A percentile compares a stretch with the other conserved stretches of the same genome.
phyloP scores from a whole-genome alignment of 2,113 vertebrate species.

The Electrona antarctica region DNA sequence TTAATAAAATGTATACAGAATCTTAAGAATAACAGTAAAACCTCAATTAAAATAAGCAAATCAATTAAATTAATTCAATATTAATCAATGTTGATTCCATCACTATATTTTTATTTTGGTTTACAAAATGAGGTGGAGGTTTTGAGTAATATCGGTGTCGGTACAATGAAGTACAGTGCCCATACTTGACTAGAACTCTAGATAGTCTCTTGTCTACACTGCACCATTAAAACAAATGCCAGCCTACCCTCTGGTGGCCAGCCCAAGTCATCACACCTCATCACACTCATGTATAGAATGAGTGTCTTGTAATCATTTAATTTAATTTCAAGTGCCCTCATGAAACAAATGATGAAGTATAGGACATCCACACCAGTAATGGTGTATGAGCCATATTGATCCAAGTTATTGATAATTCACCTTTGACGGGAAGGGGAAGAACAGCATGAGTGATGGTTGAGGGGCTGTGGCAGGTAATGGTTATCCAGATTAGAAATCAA shows the following conservation, averaged over 20 bases:
- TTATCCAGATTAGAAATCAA: slow-evolving; percentile 61
- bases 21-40: no score
- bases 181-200: no score
- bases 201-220: no score
- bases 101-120: no score
- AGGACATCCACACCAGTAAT: slow-evolving; percentile 51
- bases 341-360: slow-evolving; percentile 46
- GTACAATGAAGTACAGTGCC: no score
- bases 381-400: slow-evolving; percentile 57
- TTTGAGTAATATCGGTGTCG: no score
- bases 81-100: no score
- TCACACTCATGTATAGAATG: not conserved
- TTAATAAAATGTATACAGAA: no score
- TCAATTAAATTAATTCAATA: no score
- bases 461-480: slow-evolving; percentile 50
- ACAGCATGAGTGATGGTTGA: slow-evolving; percentile 42
- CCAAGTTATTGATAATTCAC: slow-evolving; percentile 34
- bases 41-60: no score
- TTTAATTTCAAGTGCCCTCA: slow-evolving; percentile 38
- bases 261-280: slow-evolving; percentile 38
- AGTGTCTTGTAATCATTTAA: slow-evolving; percentile 37
- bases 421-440: slow-evolving; percentile 49
- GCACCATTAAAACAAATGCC: slow-evolving; percentile 23
- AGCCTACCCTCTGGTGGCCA: slow-evolving; percentile 64
- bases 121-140: no score